phyloP scores from a whole-genome alignment of 2,888 invertebrate genomes.

The Tigriopus californicus region DNA sequence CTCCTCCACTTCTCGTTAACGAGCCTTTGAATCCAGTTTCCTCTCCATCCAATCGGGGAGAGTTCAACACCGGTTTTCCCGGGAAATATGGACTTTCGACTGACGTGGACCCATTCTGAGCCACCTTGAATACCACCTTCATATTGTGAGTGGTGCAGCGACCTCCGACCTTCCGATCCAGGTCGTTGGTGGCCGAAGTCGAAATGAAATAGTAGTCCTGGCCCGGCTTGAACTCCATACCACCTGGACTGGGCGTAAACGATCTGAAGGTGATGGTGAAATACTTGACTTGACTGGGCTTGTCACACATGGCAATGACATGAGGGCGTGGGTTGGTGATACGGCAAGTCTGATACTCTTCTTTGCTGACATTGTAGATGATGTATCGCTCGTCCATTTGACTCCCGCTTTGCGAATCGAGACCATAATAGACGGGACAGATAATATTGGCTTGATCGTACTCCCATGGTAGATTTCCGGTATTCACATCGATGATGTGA shows the following conservation, averaged over 20 bases:
- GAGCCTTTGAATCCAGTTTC: neutral
- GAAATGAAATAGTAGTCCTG: conserved; percentile 86
- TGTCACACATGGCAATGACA: conserved; percentile 87
- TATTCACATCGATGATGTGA: conserved; percentile 87
- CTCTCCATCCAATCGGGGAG: neutral
- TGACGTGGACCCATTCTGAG: conserved; percentile 18
- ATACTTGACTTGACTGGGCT: conserved; percentile 80
- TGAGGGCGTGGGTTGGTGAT: conserved; percentile 83
- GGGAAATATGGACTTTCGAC: too few relatives aligned
- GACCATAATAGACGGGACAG: conserved; percentile 40
- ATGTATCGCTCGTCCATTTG: conserved; percentile 28
- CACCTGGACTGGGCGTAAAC: conserved; percentile 85
- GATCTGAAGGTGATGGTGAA: conserved; percentile 90
- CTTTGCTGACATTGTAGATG: conserved; percentile 53
- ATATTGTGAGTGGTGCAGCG: conserved; percentile 78
- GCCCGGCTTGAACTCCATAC: conserved; percentile 78
- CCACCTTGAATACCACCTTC: conserved; percentile 86
- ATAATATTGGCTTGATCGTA: conserved; percentile 90
- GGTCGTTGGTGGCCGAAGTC: conserved; percentile 73
- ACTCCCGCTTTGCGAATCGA: neutral
- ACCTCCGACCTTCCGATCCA: conserved; percentile 76
- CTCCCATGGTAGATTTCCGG: conserved; percentile 75
- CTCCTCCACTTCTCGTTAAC: neutral
- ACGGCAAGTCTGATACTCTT: conserved; percentile 86
- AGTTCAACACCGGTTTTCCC: neutral